Base-by-base conservation (phyloP, 2,113 vertebrate genomes). In the Microcebus jonahi region DNA sequence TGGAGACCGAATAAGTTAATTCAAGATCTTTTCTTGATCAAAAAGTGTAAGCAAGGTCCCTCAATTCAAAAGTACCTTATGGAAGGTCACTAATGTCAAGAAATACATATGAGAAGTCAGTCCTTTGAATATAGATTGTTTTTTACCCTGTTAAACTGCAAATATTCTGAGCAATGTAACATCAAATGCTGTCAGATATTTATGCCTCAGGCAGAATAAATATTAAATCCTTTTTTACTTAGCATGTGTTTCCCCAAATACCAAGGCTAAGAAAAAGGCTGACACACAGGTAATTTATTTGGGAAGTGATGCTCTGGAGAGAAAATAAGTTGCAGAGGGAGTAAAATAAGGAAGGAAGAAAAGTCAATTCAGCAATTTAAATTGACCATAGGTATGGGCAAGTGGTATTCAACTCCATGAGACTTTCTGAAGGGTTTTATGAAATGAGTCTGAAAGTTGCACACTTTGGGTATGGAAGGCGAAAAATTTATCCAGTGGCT, bases 131-230 rank as follows among this genome's bases (percentile, higher is more conserved):
- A 59, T 4, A 57, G 48, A 20, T 42, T 61, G 73, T 84, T 70
- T 70, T 93, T 53, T 81, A 63, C 50, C 84, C 82, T 34, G 12
- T 85, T 95, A 83, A 94, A 67, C 86, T 93, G n/a, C 53, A 94
- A 84, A 81, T 93, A 88, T 73, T 94, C 82, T 91, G 65, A 92
- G 65, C 82, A 94, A 85, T 70, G 57, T 88, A 88, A 82, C 59
- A 91, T 89, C 77, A 88, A 89, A 89, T 85, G 55, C 61, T 96
- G 73, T 91, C 87, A 89, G 65, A 88, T 77, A 95, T 88, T 91
- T 96, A 48, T 85, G 80, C 94, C 53, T 85, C 6, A 5, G 55
- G 87, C 77, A 95, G 67, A 94, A 96, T 87, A 95, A 80, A 97
- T 86, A 95, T 93, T 81, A 84, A 91, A 59, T 57, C 14, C 55